Conservation (phyloP, 2,113 vertebrate genomes). For the Prionailurus bengalensis region DNA sequence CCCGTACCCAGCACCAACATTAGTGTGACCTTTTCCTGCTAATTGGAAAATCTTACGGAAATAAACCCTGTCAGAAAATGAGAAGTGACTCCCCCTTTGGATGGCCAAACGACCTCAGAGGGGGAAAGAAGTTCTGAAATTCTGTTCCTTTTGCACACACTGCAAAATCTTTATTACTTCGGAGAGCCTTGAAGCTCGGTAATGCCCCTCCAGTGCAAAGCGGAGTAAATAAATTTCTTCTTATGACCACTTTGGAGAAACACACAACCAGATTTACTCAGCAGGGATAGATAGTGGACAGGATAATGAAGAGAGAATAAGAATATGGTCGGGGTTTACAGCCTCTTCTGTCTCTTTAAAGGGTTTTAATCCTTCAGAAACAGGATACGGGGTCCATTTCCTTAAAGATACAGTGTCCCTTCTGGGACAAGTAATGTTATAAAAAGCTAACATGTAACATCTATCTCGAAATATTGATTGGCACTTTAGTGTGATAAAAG, state of each 20-base stretch:
- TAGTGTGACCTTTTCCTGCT: conserved; percentile 97
- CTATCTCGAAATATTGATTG: conserved; percentile 91
- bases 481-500: conserved; percentile 91
- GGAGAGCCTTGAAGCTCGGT: conserved; percentile 92
- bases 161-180: conserved; percentile 95
- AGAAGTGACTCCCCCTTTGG: conserved; percentile 92
- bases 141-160: conserved; percentile 93
- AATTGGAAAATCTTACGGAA: conserved; percentile 99
- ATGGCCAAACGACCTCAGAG: conserved; percentile 94
- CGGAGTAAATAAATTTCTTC: conserved; percentile 95
- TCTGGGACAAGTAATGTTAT: conserved; percentile 91
- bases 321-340: conserved; percentile 94
- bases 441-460: conserved; percentile 91
- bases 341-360: conserved; percentile 94
- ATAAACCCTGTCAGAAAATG: conserved; percentile 96
- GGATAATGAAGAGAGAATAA: conserved; percentile 95
- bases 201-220: conserved; percentile 93
- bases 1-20: conserved; percentile 90
- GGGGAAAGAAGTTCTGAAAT: conserved; percentile 93
- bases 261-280: conserved; percentile 94
- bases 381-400: conserved; percentile 92
- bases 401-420: conserved; percentile 94
- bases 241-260: conserved; percentile 96
- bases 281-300: conserved; percentile 94
- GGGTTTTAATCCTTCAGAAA: conserved; percentile 93